A percentile compares a stretch with the other conserved stretches of the same genome.
Evolutionary conservation across 2,113 vertebrate species (phyloP).

Genomic region (Scomber colias): DNA sequence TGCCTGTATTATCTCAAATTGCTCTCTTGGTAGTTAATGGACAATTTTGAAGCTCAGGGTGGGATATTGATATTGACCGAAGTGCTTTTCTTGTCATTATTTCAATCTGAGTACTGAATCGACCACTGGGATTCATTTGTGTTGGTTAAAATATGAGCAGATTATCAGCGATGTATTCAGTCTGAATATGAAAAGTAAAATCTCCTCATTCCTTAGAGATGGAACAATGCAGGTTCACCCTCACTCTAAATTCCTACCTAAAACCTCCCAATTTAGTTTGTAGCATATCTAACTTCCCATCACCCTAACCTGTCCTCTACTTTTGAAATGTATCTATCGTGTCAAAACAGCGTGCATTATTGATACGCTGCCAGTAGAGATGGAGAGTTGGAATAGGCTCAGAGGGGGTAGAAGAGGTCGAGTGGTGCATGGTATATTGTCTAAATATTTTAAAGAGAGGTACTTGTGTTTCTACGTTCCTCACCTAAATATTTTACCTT

Average conservation of each 20-base stretch:
- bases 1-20: background rate
- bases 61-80: background rate
- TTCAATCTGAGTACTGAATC: background rate
- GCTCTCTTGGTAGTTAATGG: background rate
- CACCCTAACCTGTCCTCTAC: background rate
- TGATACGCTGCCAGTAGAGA: slow-evolving; percentile 26
- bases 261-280: background rate
- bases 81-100: background rate
- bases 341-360: slow-evolving; percentile 47
- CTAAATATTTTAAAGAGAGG: slow-evolving; percentile 67
- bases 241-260: background rate
- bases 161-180: background rate
- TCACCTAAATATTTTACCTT: slow-evolving; percentile 63
- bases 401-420: background rate
- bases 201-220: background rate
- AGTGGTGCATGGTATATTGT: slow-evolving; percentile 13
- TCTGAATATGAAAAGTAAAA: background rate
- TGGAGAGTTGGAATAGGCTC: slow-evolving; percentile 7
- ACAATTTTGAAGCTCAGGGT: background rate
- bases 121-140: background rate
- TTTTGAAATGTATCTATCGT: slow-evolving; percentile 35
- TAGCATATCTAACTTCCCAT: background rate
- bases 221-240: background rate
- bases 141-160: background rate
- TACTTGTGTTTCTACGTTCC: slow-evolving; percentile 36